phyloP scores from a whole-genome alignment of 2,797 vertebrate species.

The Serranus cabrilla region DNA sequence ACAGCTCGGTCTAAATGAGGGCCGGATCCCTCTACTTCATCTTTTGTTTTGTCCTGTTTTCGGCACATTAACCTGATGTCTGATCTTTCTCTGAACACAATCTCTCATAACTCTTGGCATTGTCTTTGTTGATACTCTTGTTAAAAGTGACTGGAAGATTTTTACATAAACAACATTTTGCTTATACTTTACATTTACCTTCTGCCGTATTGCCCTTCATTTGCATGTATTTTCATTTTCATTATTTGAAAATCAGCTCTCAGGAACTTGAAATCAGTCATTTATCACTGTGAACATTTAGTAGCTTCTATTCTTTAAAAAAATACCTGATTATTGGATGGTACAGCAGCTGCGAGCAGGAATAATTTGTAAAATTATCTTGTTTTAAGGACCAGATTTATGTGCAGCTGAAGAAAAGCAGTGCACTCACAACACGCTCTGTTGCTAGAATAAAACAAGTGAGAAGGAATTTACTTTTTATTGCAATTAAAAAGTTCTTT shows the following conservation, averaged over 20 bases:
- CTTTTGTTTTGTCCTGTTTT: neutral
- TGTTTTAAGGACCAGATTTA: neutral
- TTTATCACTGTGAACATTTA: neutral
- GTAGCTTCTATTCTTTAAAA: neutral
- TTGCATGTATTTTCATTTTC: neutral
- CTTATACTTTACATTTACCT: neutral
- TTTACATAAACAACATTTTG: neutral
- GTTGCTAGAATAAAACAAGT: neutral
- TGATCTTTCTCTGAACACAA: neutral
- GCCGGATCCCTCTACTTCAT: neutral
- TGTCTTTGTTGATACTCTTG: neutral
- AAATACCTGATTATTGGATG: too few relatives aligned
- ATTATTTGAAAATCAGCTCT: neutral
- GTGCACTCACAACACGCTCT: neutral
- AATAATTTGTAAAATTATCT: neutral
- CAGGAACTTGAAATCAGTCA: neutral
- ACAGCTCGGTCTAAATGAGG: constrained; percentile 6
- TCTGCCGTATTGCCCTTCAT: neutral
- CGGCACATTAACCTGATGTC: neutral
- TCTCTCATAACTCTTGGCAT: too few relatives aligned
- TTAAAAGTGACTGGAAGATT: neutral
- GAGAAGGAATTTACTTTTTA: neutral
- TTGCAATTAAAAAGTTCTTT: neutral
- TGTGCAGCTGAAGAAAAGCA: neutral
- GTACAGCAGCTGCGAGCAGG: neutral